Base-by-base conservation (phyloP, 2,797 vertebrate genomes). In the Phoeniculus purpureus region DNA sequence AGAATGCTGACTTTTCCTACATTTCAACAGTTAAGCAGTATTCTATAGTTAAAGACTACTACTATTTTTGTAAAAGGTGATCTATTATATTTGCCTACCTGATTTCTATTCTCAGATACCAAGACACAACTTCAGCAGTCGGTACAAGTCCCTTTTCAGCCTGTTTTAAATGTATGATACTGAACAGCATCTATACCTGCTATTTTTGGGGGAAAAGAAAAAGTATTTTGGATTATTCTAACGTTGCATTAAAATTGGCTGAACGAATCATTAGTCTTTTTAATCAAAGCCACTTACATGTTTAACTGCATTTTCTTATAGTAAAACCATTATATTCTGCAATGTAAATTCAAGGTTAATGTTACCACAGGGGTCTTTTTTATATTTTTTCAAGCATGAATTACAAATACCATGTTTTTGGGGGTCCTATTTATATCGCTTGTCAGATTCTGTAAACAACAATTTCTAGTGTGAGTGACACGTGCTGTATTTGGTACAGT, bases 21-120 rank as follows among this genome's bases (percentile, higher is more conserved):
- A 93, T 97, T 97, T 98, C 97, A 97, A 97, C 97, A 97, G 96
- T 97, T 97, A 97, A 97, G 97, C 97, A 97, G 98, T 97, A 90
- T 98, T 98, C 97, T 97, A 95, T 96, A 96, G 96, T 96, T 97
- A 97, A 97, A 98, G 98, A 98, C 97, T 97, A 98, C 98, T 98
- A 98, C 97, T 98, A 98, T 98, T 98, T 98, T 98, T 98, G 96
- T 98, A 98, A 96, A 97, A 97, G 96, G 96, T 97, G 92, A 97
- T 95, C 95, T 97, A 91, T 96, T 97, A 87, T 97, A 94, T 97
- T 97, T 67, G 95, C 97, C 95, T 97, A 96, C 96, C 95, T 97
- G 96, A 97, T 97, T 96, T 97, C 96, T 96, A 81, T 86, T 96
- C 94, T 97, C 91, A 97, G 92, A 96, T 95, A 94, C 95, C 95